Base-by-base conservation (phyloP, 1,140 invertebrate species). In the Aphelinus certus region DNA sequence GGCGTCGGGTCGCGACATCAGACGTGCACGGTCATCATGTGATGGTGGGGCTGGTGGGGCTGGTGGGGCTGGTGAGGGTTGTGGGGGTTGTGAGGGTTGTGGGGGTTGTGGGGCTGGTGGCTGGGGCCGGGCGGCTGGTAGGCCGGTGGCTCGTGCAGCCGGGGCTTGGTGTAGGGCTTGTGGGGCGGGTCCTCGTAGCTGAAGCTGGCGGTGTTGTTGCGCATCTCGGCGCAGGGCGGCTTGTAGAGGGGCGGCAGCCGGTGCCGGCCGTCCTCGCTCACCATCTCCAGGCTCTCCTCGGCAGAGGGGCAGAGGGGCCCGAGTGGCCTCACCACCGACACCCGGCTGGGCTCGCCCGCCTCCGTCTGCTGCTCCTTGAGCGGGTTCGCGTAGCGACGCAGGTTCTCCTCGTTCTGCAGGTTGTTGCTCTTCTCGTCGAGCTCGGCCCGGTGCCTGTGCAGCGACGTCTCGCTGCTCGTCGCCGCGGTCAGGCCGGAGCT, bases 331-430 rank as follows among this genome's bases (percentile, higher is more conserved):
- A 91, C 90, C 0, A 92, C 89, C 53, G 90, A 91, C 0, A 91
- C 89, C 45, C 84, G 79, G 26, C 26, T 26, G 1, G 89, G 89
- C 67, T 90, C 90, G 56, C 86, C 88, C 63, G 87, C 82, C 53
- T 86, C 83, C 9, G 87, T 81, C 55, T 86, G 83, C 9, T 89
- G 87, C 47, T 90, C 91, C 77, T 91, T 92, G 9, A 92, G 78
- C 0, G 91, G 90, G 80, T 91, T 92, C 9, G 91, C 88, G 80
- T 91, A 92, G 89, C 89, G 92, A 55, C 95, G 90, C 45, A 96
- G 87, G 80, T 96, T 96, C 84, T 97, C 95, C 82, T 96, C 95
- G 84, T 96, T 96, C 83, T 96, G 95, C 58, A 96, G 87, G 83
- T 96, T 96, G 81, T 96, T 96, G 0, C 94, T 94, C 81, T 96